Evolutionary conservation across 2,797 vertebrate species (phyloP), one percentile per base, ranked within the genome.

Genomic region (Myoxocephalus aenaeus): DNA sequence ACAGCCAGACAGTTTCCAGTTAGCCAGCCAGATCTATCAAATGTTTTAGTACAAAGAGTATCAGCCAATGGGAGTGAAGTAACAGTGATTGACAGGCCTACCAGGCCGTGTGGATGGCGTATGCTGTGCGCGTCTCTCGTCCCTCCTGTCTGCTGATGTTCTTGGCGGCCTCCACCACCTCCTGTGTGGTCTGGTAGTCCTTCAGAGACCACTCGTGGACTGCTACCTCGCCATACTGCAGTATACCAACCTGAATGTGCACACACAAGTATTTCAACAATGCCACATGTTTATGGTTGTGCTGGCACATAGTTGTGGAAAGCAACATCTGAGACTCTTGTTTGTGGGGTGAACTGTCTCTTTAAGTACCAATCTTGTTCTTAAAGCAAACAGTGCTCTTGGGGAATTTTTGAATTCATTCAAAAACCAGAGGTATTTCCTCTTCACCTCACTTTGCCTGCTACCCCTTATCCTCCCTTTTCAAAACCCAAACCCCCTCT

Each of bases 121-220:
- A 89, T 0, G 97, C 97, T 0, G 97, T 99, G 78, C 96, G 95
- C 0, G 98, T 99, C 94, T 98, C 97, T 40, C 97, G 91, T 7
- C 98, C 98, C 90, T 98, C 97, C 87, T 97, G 96, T 2, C 98
- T 95, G 61, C 96, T 98, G 94, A 99, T 96, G 92, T 97, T 98
- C 90, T 93, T 95, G 65, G 98, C 98, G 0, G 98, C 98, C 70
- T 96, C 96, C 29, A 97, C 95, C 84, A 99, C 97, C 56, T 96
- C 92, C 81, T 93, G 86, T 22, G 95, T 96, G 0, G 96, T 96
- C 76, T 93, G 95, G 93, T 96, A 97, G 87, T 95, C 96, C 71
- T 94, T 96, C 81, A 99, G 94, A 3, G 92, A 96, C 97, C 97
- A 99, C 91, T 98, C 98, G 0, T 98, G 97, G 56, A 96, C 92